Base-by-base conservation (phyloP, 2,113 vertebrate species). In the Ahaetulla prasina region DNA sequence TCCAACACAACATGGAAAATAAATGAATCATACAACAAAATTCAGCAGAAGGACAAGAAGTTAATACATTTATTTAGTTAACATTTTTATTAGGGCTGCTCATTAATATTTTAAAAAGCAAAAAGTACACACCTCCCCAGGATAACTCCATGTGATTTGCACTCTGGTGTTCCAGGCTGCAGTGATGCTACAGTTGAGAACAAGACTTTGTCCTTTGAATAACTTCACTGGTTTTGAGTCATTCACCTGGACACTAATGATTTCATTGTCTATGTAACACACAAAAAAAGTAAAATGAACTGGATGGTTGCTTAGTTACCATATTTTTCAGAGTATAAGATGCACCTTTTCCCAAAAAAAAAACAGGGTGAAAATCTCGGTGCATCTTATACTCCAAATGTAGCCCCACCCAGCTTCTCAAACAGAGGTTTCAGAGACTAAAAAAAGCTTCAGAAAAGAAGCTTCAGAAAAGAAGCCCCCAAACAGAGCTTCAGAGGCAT, bases 151-250 rank as follows among this genome's bases (percentile, higher is more conserved):
- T 7, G 95, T 98, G 94, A 99, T 98, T 80, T 98, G 97, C 90
- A 99, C 99, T 96, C 99, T 98, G 7, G 98, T 98, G 97, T 99
- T 99, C 95, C 98, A 96, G 86, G 98, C 98, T 2, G 98, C 98
- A 0, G 97, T 99, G 45, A 98, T 98, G 0, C 98, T 99, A 93
- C 99, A 99, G 96, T 98, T 99, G 92, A 99, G 97, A 1, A 95
- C 97, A 27, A 99, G 96, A 3, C 92, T 97, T 18, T 98, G 97
- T 23, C 98, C 98, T 93, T 95, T 97, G 63, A 99, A 96, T 11
- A 98, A 39, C 91, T 97, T 97, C 93, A 99, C 96, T 0, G 98
- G 97, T 27, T 96, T 96, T 0, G 97, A 98, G 57, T 96, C 96
- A 96, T 98, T 98, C 93, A 99, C 96, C 55, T 98, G 97, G 45